Conservation (phyloP, 1,140 invertebrate species). For the Trichogramma pretiosum region DNA sequence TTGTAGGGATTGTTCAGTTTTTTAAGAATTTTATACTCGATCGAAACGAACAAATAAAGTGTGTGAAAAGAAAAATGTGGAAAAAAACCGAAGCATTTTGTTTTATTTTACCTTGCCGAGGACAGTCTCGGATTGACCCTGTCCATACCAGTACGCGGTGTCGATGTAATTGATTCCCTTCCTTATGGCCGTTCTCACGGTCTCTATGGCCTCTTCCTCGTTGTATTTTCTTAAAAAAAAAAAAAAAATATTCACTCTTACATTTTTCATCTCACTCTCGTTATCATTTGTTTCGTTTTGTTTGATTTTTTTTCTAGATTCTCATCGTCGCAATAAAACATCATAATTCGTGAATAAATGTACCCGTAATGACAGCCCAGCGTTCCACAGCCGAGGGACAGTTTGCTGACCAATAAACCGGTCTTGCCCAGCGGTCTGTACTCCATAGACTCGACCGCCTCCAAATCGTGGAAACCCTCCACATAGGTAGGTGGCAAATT, state of each 20-base stretch:
- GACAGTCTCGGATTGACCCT: conserved; percentile 69
- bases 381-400: conserved; percentile 51
- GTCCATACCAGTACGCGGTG: conserved; percentile 85
- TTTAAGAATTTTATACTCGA: too few species aligned
- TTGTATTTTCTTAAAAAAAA: conserved; percentile 44
- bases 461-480: conserved; percentile 50
- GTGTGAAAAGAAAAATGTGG: neutral
- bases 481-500: conserved; percentile 46
- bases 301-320: neutral
- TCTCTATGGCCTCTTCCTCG: conserved; percentile 56
- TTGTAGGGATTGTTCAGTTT: too few species aligned
- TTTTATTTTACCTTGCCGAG: conserved; percentile 64
- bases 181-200: conserved; percentile 62
- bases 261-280: too few species aligned
- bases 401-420: conserved; percentile 49
- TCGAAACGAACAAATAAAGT: neutral
- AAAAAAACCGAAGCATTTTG: neutral
- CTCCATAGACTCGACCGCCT: conserved; percentile 45
- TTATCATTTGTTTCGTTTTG: too few species aligned
- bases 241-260: too few species aligned
- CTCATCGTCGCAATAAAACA: neutral
- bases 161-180: conserved; percentile 86
- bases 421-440: conserved; percentile 52
- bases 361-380: conserved; percentile 43
- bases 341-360: conserved; percentile 11